Evolutionary conservation across 1,140 invertebrate species (phyloP).

Genomic region (Berghia stephanieae): DNA sequence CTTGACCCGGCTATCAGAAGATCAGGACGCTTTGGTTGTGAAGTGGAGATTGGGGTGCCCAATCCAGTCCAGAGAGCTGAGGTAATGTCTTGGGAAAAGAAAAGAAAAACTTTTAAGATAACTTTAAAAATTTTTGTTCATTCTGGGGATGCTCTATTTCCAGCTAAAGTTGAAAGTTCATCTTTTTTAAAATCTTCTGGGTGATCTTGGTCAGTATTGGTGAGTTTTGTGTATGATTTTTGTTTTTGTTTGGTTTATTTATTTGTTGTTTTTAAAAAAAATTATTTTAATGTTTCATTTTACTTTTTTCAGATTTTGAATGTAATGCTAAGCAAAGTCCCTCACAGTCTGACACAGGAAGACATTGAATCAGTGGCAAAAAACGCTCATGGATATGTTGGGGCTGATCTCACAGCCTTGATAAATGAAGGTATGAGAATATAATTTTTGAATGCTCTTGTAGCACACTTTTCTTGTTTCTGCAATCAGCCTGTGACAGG

Average conservation of each 20-base stretch:
- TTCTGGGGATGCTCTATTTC: neutral
- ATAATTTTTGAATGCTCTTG: neutral
- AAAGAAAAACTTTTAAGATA: neutral
- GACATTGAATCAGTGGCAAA: slow-evolving; percentile 75
- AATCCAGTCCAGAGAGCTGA: slow-evolving; percentile 72
- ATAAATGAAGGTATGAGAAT: slow-evolving; percentile 71
- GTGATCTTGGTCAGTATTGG: neutral
- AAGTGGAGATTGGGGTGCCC: slow-evolving; percentile 87
- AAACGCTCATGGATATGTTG: slow-evolving; percentile 87
- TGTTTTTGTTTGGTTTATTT: neutral
- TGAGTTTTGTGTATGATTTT: neutral
- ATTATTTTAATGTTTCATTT: neutral
- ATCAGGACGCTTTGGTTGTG: slow-evolving; percentile 67
- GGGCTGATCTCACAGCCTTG: slow-evolving; percentile 82
- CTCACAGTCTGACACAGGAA: slow-evolving; percentile 70
- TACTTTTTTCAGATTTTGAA: slow-evolving; percentile 54
- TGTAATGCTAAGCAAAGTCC: slow-evolving; percentile 44
- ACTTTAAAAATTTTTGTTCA: neutral
- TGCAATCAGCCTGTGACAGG: neutral
- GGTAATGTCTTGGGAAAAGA: slow-evolving; percentile 30
- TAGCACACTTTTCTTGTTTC: neutral
- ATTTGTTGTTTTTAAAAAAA: neutral
- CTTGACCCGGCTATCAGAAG: slow-evolving; percentile 57
- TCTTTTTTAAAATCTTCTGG: too few species aligned
- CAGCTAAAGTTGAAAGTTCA: neutral